These are phyloP conservation scores for Cosmia pyralina DNA, from an alignment of 2,888 invertebrate species.

Conservation along the genomic window DNA sequence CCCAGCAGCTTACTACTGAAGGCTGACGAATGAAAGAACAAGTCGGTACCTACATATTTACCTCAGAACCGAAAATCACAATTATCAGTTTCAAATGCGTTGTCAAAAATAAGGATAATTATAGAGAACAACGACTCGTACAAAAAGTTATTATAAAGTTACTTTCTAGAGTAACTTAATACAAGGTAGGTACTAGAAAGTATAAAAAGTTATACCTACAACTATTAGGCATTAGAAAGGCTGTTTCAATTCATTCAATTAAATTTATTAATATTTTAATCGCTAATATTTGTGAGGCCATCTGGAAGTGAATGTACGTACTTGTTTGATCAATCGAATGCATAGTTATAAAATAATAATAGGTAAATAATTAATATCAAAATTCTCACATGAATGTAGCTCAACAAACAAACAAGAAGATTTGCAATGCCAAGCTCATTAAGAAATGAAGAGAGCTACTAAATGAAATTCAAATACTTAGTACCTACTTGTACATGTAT, in stretches of 20 bases:
- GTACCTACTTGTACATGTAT: no score
- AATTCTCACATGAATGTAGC: no score
- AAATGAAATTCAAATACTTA: constrained; percentile 3
- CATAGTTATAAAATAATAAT: no score
- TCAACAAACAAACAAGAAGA: no score
- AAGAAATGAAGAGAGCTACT: background rate
- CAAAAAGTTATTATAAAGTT: background rate
- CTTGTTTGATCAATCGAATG: no score
- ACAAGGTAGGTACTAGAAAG: background rate
- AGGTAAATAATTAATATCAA: no score
- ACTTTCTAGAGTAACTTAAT: background rate
- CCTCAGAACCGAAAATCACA: background rate
- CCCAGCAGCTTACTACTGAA: background rate
- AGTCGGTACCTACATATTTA: background rate
- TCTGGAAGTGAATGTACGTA: no score
- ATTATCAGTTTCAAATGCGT: background rate
- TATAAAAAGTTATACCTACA: background rate
- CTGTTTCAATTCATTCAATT: no score
- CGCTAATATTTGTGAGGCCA: background rate
- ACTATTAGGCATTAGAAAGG: background rate
- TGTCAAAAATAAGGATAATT: background rate
- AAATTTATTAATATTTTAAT: constrained; percentile 4
- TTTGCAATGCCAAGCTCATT: background rate
- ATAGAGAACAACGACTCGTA: background rate
- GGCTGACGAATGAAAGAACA: background rate